Percentiles rank a stretch among this genome's conserved stretches.
These are phyloP conservation scores for Ophion ellenae DNA, from an alignment of 2,888 invertebrate genomes.

Conservation along the genomic window DNA sequence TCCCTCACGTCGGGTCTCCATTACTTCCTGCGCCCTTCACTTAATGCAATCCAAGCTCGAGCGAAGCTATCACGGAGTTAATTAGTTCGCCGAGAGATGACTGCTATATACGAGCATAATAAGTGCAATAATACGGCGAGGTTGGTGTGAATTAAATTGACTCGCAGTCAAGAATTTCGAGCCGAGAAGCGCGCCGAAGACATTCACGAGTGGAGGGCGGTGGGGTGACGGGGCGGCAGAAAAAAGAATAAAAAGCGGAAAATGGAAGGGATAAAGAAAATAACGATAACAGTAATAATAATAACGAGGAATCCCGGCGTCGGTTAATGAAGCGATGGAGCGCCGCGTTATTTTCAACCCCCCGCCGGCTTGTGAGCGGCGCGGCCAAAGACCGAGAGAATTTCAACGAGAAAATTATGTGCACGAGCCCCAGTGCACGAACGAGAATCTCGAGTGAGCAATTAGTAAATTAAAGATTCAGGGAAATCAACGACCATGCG, in stretches of 20 bases:
- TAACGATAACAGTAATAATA: constrained; percentile 11
- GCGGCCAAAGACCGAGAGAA: background rate
- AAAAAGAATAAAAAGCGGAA: constrained; percentile 1
- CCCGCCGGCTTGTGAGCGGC: background rate
- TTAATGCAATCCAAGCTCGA: constrained; percentile 59
- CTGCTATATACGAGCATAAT: constrained; percentile 51
- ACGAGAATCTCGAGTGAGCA: too few relatives aligned
- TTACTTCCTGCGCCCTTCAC: constrained; percentile 45
- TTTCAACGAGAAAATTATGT: background rate
- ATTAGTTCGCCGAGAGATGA: constrained; percentile 62
- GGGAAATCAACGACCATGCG: too few relatives aligned
- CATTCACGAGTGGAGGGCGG: constrained; percentile 9
- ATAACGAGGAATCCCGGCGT: constrained; percentile 3
- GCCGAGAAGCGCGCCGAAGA: constrained; percentile 18
- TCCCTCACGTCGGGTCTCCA: constrained; percentile 40
- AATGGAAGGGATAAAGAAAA: constrained; percentile 43
- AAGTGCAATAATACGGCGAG: constrained; percentile 61
- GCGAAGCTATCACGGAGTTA: constrained; percentile 58
- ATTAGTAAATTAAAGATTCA: too few relatives aligned
- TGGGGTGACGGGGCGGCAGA: background rate
- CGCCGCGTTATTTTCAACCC: background rate
- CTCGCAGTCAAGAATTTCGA: constrained; percentile 37
- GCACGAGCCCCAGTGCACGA: background rate
- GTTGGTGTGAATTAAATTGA: constrained; percentile 62
- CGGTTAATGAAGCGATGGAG: background rate